A percentile compares a stretch with the other conserved stretches of the same genome.
These are phyloP conservation scores for Euproctis similis DNA, from an alignment of 2,888 invertebrate genomes.

Conservation along the genomic window DNA sequence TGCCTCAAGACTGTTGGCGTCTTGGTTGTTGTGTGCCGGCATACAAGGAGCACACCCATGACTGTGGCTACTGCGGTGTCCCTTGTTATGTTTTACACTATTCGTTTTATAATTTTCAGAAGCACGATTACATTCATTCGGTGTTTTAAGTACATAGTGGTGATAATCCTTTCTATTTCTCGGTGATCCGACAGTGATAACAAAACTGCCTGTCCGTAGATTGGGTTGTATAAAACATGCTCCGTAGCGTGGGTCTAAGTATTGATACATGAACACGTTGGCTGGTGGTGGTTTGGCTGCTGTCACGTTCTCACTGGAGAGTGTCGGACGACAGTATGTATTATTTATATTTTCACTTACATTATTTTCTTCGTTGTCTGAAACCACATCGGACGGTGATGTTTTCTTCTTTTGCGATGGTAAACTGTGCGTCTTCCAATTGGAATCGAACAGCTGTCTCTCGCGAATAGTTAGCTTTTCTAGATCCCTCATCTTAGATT, in stretches of 20 bases:
- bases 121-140: conserved; percentile 50
- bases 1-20: conserved; percentile 87
- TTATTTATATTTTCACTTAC: conserved; percentile 69
- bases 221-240: conserved; percentile 81
- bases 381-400: conserved; percentile 66
- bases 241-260: conserved; percentile 82
- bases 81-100: conserved; percentile 50
- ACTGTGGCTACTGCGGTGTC: conserved; percentile 54
- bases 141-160: conserved; percentile 78
- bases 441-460: conserved; percentile 87
- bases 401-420: conserved; percentile 89
- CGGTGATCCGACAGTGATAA: conserved; percentile 82
- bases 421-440: conserved; percentile 93
- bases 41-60: conserved; percentile 84
- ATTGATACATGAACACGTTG: conserved; percentile 78
- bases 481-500: conserved; percentile 88
- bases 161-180: conserved; percentile 80
- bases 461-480: conserved; percentile 88
- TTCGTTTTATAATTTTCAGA: conserved; percentile 46
- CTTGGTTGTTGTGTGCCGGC: conserved; percentile 78
- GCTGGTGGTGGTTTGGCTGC: conserved; percentile 58
- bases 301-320: conserved; percentile 87
- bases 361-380: conserved; percentile 59
- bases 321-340: conserved; percentile 83
- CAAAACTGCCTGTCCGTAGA: conserved; percentile 80